Conservation (phyloP, 1,140 invertebrate species). For the Bactericera cockerelli region DNA sequence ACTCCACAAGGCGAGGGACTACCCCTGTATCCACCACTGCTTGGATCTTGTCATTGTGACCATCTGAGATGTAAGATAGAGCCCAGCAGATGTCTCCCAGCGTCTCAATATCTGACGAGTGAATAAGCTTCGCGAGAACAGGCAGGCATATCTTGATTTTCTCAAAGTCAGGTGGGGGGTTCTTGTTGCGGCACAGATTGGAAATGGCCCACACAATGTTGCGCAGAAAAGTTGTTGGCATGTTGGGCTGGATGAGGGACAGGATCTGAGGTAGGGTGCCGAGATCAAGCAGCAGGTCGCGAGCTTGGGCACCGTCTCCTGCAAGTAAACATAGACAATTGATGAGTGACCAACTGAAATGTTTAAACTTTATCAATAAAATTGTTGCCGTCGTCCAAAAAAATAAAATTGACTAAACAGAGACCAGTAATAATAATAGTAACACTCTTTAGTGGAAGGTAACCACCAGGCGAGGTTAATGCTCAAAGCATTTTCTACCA, state of each 20-base stretch:
- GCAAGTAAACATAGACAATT: neutral
- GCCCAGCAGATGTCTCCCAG: slow-evolving; percentile 90
- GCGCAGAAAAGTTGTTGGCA: slow-evolving; percentile 31
- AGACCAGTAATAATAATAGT: too few species aligned
- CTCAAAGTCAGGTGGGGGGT: slow-evolving; percentile 63
- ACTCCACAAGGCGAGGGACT: slow-evolving; percentile 55
- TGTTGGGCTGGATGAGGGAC: slow-evolving; percentile 40
- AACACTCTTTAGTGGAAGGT: too few species aligned
- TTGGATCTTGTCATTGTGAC: slow-evolving; percentile 85
- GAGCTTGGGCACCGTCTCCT: slow-evolving; percentile 61
- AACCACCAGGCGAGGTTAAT: too few species aligned
- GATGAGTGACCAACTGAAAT: too few species aligned
- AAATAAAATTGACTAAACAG: too few species aligned
- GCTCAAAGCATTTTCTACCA: too few species aligned
- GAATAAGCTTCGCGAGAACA: slow-evolving; percentile 58
- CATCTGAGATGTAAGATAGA: slow-evolving; percentile 88
- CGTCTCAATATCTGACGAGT: slow-evolving; percentile 37
- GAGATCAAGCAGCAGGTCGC: slow-evolving; percentile 55
- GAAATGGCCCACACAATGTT: slow-evolving; percentile 83
- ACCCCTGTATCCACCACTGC: slow-evolving; percentile 53
- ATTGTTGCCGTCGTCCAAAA: too few species aligned
- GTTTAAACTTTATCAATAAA: too few species aligned
- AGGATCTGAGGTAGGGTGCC: slow-evolving; percentile 50
- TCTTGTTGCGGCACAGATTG: slow-evolving; percentile 84
- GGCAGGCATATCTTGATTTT: slow-evolving; percentile 65